phyloP scores from a whole-genome alignment of 1,140 invertebrate genomes.

The Nasonia vitripennis region DNA sequence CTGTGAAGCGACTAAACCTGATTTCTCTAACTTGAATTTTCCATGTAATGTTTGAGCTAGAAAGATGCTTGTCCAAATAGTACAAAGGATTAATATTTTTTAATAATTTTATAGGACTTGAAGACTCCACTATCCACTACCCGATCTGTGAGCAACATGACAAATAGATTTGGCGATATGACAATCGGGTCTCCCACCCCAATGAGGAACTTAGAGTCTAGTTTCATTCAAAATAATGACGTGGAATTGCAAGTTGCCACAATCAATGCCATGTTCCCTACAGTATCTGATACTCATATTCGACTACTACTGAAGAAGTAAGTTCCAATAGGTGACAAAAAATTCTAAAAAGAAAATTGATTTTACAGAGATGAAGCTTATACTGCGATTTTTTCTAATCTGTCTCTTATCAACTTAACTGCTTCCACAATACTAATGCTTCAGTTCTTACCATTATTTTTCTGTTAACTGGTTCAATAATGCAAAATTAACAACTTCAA shows the following conservation, averaged over 20 bases:
- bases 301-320: constrained; percentile 91
- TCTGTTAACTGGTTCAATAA: neutral
- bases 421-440: constrained; percentile 46
- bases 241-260: constrained; percentile 85
- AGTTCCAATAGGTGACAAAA: constrained; percentile 20
- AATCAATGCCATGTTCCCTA: constrained; percentile 93
- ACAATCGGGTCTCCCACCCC: constrained; percentile 70
- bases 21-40: constrained; percentile 4
- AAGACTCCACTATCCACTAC: constrained; percentile 75
- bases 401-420: constrained; percentile 23
- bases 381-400: constrained; percentile 24
- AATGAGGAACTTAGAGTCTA: constrained; percentile 81
- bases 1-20: neutral
- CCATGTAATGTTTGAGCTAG: neutral
- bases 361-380: constrained; percentile 13
- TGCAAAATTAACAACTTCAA: constrained; percentile 12
- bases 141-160: constrained; percentile 68
- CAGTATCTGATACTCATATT: constrained; percentile 91
- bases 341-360: constrained; percentile 26
- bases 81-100: constrained; percentile 8
- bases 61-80: neutral
- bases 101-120: constrained; percentile 66
- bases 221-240: constrained; percentile 78
- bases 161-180: constrained; percentile 71
- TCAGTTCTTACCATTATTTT: constrained; percentile 15